Evolutionary conservation across 2,888 invertebrate species (phyloP).

Genomic region (Lobophora halterata): DNA sequence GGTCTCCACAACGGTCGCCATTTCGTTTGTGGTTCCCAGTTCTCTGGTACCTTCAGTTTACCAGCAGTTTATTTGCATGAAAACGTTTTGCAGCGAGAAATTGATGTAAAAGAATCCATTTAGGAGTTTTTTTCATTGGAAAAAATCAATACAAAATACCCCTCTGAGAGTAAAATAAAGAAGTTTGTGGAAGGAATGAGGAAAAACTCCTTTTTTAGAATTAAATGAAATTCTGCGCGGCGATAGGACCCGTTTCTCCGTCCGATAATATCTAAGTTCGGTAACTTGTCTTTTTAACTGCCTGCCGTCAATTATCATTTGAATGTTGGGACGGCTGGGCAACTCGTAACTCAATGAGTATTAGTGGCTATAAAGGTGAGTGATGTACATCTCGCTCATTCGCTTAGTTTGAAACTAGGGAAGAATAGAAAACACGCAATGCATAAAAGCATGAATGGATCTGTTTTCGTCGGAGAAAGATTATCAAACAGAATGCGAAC

Average conservation of each 20-base stretch:
- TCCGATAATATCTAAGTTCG: constrained; percentile 61
- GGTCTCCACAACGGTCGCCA: constrained; percentile 38
- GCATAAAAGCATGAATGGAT: constrained; percentile 31
- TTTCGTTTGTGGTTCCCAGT: constrained; percentile 31
- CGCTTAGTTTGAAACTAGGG: constrained; percentile 47
- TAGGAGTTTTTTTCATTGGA: constrained; percentile 24
- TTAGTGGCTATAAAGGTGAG: constrained; percentile 76
- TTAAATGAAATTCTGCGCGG: constrained; percentile 37
- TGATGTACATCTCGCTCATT: constrained; percentile 53
- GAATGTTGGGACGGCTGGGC: constrained; percentile 54
- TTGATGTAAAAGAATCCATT: constrained; percentile 24
- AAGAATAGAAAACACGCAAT: constrained; percentile 48
- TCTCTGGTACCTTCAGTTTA: constrained; percentile 28
- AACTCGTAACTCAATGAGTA: constrained; percentile 69
- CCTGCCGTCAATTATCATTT: constrained; percentile 72
- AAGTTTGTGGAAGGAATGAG: constrained; percentile 46
- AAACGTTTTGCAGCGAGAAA: constrained; percentile 26
- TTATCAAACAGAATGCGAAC: constrained; percentile 14
- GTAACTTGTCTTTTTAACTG: constrained; percentile 70
- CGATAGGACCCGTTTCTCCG: constrained; percentile 35
- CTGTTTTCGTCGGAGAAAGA: constrained; percentile 27
- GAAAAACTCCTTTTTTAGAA: constrained; percentile 41
- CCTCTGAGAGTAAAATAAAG: constrained; percentile 31
- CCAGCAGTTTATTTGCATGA: constrained; percentile 29
- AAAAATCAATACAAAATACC: constrained; percentile 24